A percentile compares a stretch with the other conserved stretches of the same genome.
Conservation (phyloP, 30 jellyfish, hydroid and myxozoan species). For the Catostylus mosaicus region DNA sequence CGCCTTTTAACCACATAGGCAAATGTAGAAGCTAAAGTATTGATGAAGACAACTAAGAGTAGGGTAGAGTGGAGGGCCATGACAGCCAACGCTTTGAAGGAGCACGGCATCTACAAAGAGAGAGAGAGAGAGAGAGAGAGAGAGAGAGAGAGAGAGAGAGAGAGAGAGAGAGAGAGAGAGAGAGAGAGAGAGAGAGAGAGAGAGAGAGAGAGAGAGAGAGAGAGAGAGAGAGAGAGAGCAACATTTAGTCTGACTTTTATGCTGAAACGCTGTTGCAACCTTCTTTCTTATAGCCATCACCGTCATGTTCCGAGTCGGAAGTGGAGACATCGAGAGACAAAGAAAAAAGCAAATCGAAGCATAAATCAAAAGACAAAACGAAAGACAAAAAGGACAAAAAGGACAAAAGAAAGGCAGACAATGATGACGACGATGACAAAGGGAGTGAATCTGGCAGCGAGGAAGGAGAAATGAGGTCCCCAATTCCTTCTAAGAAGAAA, state of each 20-base stretch:
- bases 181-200: no score
- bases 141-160: no score
- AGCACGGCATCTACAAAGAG: no score
- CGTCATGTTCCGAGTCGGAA: constrained; percentile 76
- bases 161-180: no score
- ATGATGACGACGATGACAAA: constrained; percentile 14
- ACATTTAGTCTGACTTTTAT: neutral
- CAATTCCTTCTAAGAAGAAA: constrained; percentile 65
- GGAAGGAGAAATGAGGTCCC: constrained; percentile 83
- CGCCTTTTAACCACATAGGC: no score
- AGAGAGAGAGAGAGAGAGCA: neutral
- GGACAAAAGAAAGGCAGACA: constrained; percentile 16
- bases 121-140: no score
- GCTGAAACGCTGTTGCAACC: neutral
- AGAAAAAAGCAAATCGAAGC: constrained; percentile 71
- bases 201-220: no score
- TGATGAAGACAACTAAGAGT: no score
- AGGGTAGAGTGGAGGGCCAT: no score
- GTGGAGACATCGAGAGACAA: constrained; percentile 57
- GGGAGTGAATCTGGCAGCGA: constrained; percentile 78
- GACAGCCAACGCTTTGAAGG: no score
- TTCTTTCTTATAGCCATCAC: constrained; percentile 62
- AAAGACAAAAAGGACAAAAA: constrained; percentile 59
- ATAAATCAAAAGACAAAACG: constrained; percentile 51
- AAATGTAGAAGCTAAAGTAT: no score